Evolutionary conservation across 2,888 invertebrate species (phyloP).

Genomic region (Nezara viridula): DNA sequence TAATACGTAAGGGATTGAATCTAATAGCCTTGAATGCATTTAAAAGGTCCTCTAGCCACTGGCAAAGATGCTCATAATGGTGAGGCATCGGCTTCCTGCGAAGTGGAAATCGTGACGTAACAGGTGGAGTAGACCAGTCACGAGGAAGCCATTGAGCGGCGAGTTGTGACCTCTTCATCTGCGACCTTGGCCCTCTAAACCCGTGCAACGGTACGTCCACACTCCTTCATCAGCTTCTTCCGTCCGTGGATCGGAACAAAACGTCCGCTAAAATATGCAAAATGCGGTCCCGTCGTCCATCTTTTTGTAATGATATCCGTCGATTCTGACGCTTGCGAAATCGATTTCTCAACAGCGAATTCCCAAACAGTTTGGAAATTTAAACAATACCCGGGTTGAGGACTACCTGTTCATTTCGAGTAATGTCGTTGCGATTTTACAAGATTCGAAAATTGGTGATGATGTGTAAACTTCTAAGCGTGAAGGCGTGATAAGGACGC

Average conservation of each 20-base stretch:
- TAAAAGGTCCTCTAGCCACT: neutral
- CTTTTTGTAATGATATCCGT: neutral
- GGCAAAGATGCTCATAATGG: neutral
- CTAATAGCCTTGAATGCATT: neutral
- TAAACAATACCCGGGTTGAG: neutral
- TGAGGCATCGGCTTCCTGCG: neutral
- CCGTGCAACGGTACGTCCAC: conserved; percentile 1
- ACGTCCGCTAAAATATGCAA: conserved; percentile 8
- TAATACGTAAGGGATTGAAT: neutral
- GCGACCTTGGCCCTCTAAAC: conserved; percentile 43
- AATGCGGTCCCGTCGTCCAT: neutral
- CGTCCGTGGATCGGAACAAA: neutral
- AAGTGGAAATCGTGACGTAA: neutral
- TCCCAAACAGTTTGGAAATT: conserved; percentile 2
- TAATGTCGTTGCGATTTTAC: conserved; percentile 1
- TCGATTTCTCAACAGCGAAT: neutral
- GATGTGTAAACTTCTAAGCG: neutral
- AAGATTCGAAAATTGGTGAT: neutral
- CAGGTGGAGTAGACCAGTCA: conserved; percentile 39
- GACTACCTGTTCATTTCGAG: neutral
- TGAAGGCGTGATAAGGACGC: neutral
- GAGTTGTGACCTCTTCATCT: neutral
- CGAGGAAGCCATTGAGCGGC: neutral
- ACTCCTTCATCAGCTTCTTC: neutral
- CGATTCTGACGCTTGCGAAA: neutral